Evolutionary conservation across 2,888 invertebrate genomes (phyloP), one percentile per base, ranked within the genome.

Genomic region (Drosophila yooni): DNA sequence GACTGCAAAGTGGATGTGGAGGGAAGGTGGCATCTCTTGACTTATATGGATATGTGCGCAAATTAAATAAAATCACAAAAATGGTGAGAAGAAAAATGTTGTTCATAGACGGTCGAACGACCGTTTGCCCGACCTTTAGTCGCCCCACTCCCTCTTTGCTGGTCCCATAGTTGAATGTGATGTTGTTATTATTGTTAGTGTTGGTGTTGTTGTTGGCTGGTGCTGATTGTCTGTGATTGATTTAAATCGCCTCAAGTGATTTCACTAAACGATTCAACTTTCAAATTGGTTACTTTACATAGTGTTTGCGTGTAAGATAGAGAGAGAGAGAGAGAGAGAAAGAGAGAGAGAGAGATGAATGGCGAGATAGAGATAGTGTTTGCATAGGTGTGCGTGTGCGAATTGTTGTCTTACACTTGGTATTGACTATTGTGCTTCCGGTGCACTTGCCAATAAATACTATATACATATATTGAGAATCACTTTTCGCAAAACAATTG

Each of bases 211-310:
- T 54, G 70, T 69, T 64, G 50, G 74, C 56, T 64, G 74, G 70
- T 64, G 83, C 73, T 83, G 84, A 89, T 87, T 89, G 85, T 87
- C 88, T 88, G 89, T 88, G 89, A 88, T 88, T 89, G 89, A 88
- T 88, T 89, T 89, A 85, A 89, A 88, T 89, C 88, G 88, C 89
- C 88, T 89, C 86, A 80, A 88, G 88, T 88, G 89, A 88, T 88
- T 88, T 83, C 69, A 82, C 88, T 88, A 88, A 88, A 88, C 88
- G 88, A 82, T 88, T 89, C 82, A 78, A 74, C 86, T 82, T 75
- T 67, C 51, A 83, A 89, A 87, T 80, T 87, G 87, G 83, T 87
- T 87, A 87, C 85, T 85, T 87, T 82, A 81, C 81, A 87, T 84
- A 82, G 77, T 72, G 69, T 70, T 50, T 40, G 63, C 57, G 46